Base-by-base conservation (phyloP, 1,140 invertebrate genomes). In the Bombus cullumanus region DNA sequence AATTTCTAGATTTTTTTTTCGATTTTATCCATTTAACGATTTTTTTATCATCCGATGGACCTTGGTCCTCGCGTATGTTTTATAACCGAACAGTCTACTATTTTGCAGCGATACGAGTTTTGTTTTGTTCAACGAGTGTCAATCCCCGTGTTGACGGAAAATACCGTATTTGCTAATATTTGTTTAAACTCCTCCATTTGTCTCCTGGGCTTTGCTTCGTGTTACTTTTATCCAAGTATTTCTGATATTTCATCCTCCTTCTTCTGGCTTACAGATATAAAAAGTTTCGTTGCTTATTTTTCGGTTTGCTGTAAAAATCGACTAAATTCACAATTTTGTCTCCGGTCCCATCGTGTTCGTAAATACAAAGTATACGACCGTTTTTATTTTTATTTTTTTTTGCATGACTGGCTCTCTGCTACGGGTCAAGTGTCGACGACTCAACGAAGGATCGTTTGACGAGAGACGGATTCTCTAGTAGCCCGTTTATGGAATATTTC, bases 91-190 rank as follows among this genome's bases (percentile, higher is more conserved):
- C 31, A 18, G 3, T 39, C 18, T 10, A 10, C 28, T 28, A 34
- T 66, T 41, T n/a, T 74, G 47, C 6, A 22, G 10, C 12, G 53
- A 15, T n/a, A 64, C 25, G 3, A 25, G 3, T 57, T 39, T 41
- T 10, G 2, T n/a, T 41, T 31, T 39, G 31, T 15, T 59, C 41
- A 13, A 75, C 81, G 10, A n/a, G 28, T 37, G 28, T 41, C 22
- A 12, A 37, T 69, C 25, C 34, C 4, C 12, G 43, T 22, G n/a
- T 28, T 47, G 39, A n/a, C 39, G 31, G 34, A 25, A 62, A 74
- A 74, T 74, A 82, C 74, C 74, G 53, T 34, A n/a, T 82, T 43
- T 34, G 59, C 22, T 34, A 59, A 74, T 59, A 72, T 64, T 66
- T 75, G 18, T 34, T 5, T 31, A 0, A 28, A 4, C 15, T 25